Evolutionary conservation across 1,140 invertebrate genomes (phyloP).

Genomic region (Diabrotica virgifera): DNA sequence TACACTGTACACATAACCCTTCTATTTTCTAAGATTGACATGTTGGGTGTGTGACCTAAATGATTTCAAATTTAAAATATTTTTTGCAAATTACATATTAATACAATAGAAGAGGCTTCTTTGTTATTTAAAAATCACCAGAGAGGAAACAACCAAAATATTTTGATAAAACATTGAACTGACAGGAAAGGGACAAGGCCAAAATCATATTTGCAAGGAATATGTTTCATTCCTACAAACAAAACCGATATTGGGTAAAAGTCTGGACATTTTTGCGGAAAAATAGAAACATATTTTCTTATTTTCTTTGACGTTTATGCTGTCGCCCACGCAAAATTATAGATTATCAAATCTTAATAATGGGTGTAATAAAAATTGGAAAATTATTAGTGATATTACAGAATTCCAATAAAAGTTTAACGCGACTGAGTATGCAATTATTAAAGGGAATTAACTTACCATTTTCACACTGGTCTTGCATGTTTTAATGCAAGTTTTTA

Average conservation of each 20-base stretch:
- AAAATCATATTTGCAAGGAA: not conserved
- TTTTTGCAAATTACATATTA: too few species aligned
- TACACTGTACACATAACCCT: too few species aligned
- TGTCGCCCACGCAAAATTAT: slow-evolving; percentile 19
- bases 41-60: too few species aligned
- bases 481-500: slow-evolving; percentile 23
- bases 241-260: not conserved
- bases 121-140: not conserved
- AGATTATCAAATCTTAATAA: not conserved
- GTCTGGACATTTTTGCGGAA: not conserved
- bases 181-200: not conserved
- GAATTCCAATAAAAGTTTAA: not conserved
- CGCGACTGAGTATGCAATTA: too few species aligned
- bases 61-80: too few species aligned
- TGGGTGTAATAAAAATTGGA: not conserved
- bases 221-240: not conserved
- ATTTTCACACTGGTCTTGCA: slow-evolving; percentile 32
- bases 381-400: not conserved
- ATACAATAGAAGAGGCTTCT: not conserved
- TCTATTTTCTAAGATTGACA: too few species aligned
- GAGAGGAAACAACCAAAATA: slow-evolving; percentile 7
- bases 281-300: slow-evolving; percentile 14
- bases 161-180: slow-evolving; percentile 1
- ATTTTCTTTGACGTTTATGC: slow-evolving; percentile 17
- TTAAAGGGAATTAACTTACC: slow-evolving; percentile 21